Base-by-base conservation (phyloP, 2,888 invertebrate genomes). In the Rhamnusium bicolor region DNA sequence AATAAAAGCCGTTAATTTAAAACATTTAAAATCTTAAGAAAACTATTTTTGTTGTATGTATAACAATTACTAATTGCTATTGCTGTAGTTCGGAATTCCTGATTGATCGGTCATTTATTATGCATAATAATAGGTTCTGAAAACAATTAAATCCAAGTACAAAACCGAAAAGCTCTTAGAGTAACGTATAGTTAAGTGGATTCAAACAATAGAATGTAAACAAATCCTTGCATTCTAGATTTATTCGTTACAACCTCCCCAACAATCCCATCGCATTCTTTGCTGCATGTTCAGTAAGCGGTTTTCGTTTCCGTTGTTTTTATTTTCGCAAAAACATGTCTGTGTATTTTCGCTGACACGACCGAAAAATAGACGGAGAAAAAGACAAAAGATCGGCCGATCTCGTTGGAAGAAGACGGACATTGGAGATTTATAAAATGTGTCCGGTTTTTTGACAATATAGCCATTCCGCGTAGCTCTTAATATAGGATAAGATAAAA, bases 121-220 rank as follows among this genome's bases (percentile, higher is more conserved):
- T 24, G 14, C n/a, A 67, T 40, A 40, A 54, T 66, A 66, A 66
- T 66, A 40, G 56, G 46, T 56, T 19, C 14, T 16, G 67, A 54
- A 67, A 67, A 56, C 67, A 67, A 67, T 67, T 56, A 67, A 67
- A 56, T 66, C 46, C 32, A 46, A 40, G 49, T 46, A 49, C 40
- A 53, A 69, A 60, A 60, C 60, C 60, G 69, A 71, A 71, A 71
- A 66, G 56, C 66, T 71, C 71, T 66, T 61, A 63, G 53, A 63
- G 67, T 74, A 71, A 74, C 69, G 69, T 76, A 76, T 72, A 71
- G 76, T 72, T 71, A 76, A 74, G 67, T 72, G 71, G 70, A 74
- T 78, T 75, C 77, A 80, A 83, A 84, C 84, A 84, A 84, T 84
- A 81, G 83, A 80, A 83, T 84, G 84, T 84, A 83, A 83, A 82